Percentiles rank a stretch among this genome's conserved stretches.
These are phyloP conservation scores for Eudorcas thomsonii DNA, from an alignment of 2,113 vertebrate species.

Conservation along the genomic window DNA sequence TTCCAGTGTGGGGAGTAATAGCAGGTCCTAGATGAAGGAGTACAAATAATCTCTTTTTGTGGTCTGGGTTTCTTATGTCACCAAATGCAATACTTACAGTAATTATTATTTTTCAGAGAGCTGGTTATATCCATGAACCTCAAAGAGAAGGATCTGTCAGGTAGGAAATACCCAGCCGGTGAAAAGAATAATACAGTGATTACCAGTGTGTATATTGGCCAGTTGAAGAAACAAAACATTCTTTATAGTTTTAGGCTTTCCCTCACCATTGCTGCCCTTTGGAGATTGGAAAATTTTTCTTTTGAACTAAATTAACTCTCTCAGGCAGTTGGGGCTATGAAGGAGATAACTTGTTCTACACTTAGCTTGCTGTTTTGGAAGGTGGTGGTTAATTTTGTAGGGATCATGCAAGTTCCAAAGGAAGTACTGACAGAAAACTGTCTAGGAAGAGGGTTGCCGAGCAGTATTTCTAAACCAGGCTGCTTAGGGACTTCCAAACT, in stretches of 20 bases:
- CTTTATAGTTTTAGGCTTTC: background rate
- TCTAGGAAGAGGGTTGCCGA: background rate
- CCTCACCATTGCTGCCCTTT: background rate
- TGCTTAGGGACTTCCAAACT: background rate
- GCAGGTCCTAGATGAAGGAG: background rate
- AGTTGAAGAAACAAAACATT: background rate
- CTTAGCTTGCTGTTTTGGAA: background rate
- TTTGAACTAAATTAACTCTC: background rate
- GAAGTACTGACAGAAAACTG: background rate
- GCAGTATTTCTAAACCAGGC: background rate
- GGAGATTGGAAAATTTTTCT: background rate
- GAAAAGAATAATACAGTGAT: background rate
- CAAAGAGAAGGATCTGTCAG: background rate
- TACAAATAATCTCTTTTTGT: background rate
- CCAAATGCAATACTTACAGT: background rate
- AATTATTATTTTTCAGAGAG: slow-evolving; percentile 2
- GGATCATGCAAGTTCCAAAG: background rate
- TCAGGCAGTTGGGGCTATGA: background rate
- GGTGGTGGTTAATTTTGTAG: background rate
- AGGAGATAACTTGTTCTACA: background rate
- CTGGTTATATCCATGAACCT: background rate
- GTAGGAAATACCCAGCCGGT: background rate
- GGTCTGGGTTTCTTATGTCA: background rate
- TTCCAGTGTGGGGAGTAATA: background rate
- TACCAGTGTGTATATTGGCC: background rate